phyloP scores from a whole-genome alignment of 2,888 invertebrate genomes.

The Hirudinaria manillensis region DNA sequence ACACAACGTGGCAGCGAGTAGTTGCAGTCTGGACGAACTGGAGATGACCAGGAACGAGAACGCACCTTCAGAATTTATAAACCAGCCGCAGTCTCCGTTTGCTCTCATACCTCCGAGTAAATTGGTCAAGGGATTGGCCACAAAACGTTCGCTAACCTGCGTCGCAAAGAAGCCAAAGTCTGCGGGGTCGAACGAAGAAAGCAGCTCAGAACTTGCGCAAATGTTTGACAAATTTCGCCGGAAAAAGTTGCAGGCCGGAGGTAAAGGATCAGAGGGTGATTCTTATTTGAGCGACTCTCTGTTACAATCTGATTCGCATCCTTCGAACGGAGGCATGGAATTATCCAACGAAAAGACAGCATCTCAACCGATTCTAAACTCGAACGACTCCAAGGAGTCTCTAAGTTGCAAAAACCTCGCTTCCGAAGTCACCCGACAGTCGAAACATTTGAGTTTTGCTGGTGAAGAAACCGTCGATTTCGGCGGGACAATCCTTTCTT shows the following conservation, averaged over 20 bases:
- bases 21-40: slow-evolving; percentile 22
- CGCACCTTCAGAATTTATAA: background rate
- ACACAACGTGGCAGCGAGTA: slow-evolving; percentile 13
- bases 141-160: background rate
- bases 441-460: slow-evolving; percentile 7
- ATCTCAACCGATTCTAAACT: slow-evolving; percentile 1
- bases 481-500: background rate
- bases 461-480: background rate
- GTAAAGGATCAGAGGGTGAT: background rate
- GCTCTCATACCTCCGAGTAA: slow-evolving; percentile 16
- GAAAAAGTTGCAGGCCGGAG: background rate
- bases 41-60: background rate
- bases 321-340: background rate
- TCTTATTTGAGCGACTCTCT: background rate
- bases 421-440: background rate
- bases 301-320: background rate
- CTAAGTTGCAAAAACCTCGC: background rate
- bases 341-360: background rate
- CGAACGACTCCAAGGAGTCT: background rate
- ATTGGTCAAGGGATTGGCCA: background rate
- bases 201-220: slow-evolving; percentile 1
- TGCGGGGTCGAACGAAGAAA: slow-evolving; percentile 6
- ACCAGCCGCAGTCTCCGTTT: slow-evolving; percentile 3
- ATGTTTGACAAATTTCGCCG: slow-evolving; percentile 15
- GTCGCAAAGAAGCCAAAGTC: slow-evolving; percentile 9